Percentiles rank a stretch among this genome's conserved stretches.
phyloP scores from a whole-genome alignment of 2,113 vertebrate genomes.

The Tyrannus savana region DNA sequence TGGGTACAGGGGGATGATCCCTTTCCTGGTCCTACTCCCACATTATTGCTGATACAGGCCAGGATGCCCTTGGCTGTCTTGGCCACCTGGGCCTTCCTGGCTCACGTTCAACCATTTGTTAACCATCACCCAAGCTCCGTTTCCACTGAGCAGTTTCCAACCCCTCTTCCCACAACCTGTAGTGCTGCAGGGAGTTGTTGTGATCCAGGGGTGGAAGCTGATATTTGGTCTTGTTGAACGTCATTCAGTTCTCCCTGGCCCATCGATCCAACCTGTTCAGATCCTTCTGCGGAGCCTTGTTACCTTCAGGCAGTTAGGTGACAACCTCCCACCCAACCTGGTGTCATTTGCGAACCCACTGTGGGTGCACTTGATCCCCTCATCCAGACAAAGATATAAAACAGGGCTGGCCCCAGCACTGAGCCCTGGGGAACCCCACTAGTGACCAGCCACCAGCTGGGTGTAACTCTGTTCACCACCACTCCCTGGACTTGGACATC shows the following conservation, averaged over 20 bases:
- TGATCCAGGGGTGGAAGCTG: not conserved
- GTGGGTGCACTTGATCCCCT: fast-evolving
- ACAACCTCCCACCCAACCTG: no score
- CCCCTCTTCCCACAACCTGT: not conserved
- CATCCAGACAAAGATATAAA: not conserved
- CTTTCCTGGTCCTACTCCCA: not conserved
- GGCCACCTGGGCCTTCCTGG: not conserved
- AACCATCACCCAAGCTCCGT: fast-evolving
- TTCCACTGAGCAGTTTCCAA: not conserved
- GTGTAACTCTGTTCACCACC: not conserved
- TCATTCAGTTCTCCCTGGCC: fast-evolving
- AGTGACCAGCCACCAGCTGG: not conserved
- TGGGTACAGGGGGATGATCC: fast-evolving
- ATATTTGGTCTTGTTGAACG: no score
- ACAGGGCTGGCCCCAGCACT: not conserved
- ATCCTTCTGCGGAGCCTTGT: not conserved
- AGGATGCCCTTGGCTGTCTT: not conserved
- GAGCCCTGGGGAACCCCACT: not conserved
- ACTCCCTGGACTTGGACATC: no score
- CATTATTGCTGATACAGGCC: not conserved
- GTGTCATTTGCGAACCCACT: no score
- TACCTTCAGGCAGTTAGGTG: not conserved
- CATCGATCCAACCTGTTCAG: not conserved
- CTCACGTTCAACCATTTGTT: fast-evolving
- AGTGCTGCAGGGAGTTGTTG: not conserved